Percentiles rank a stretch among this genome's conserved stretches.
Conservation (phyloP, 2,113 vertebrate species). For the Proteles cristata region DNA sequence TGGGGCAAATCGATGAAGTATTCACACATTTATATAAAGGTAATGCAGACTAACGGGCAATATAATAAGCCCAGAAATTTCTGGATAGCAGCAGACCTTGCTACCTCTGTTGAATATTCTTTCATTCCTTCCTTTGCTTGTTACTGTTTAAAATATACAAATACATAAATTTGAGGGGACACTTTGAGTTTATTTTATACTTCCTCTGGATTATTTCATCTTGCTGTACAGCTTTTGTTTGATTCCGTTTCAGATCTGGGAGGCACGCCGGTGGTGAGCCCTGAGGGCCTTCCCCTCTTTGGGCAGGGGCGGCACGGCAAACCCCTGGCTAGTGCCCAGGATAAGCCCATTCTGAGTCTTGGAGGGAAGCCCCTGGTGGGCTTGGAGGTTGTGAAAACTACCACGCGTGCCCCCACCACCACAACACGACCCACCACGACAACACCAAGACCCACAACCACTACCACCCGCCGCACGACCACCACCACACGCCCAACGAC, state of each 20-base stretch:
- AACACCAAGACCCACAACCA: slow-evolving; percentile 71
- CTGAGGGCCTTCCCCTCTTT: slow-evolving; percentile 96
- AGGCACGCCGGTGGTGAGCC: slow-evolving; percentile 94
- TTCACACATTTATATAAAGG: neutral
- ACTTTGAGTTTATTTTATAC: neutral
- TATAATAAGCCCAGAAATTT: neutral
- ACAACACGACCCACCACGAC: slow-evolving; percentile 75
- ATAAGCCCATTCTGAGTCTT: slow-evolving; percentile 93
- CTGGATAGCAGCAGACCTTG: neutral
- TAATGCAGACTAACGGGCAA: neutral
- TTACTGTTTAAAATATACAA: neutral
- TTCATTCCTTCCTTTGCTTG: neutral
- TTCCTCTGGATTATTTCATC: neutral
- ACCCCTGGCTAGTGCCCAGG: slow-evolving; percentile 95
- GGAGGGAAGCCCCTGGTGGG: slow-evolving; percentile 96
- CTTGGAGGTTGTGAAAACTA: slow-evolving; percentile 90
- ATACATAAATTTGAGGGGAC: neutral
- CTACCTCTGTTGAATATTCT: neutral
- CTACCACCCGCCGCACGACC: slow-evolving; percentile 76
- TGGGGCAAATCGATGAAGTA: neutral
- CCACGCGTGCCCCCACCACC: slow-evolving; percentile 84
- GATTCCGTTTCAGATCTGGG: slow-evolving; percentile 89
- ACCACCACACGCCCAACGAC: slow-evolving; percentile 74
- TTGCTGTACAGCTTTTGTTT: neutral
- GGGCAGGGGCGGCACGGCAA: slow-evolving; percentile 94